Conservation (phyloP, 2,797 vertebrate species). For the Pantherophis alleghaniensis region DNA sequence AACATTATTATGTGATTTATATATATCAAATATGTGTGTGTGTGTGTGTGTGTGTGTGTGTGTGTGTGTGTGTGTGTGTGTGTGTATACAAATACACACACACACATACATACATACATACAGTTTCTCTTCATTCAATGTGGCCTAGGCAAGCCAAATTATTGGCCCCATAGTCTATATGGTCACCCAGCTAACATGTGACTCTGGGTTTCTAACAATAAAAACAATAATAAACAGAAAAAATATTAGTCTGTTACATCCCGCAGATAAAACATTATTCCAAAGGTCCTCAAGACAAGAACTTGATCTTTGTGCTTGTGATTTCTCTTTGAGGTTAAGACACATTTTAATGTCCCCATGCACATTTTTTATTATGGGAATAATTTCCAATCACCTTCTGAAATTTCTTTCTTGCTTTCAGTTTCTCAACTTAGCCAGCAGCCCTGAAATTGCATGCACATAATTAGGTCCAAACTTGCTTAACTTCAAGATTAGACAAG, state of each 20-base stretch:
- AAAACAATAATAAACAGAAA: neutral
- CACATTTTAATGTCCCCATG: neutral
- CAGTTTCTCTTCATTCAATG: neutral
- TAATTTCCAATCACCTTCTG: neutral
- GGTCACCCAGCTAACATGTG: neutral
- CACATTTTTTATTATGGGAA: neutral
- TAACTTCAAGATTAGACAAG: neutral
- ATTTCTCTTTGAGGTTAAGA: neutral
- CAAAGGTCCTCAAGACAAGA: neutral
- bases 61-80: no score
- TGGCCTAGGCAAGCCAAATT: neutral
- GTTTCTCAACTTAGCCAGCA: neutral
- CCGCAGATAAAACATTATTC: neutral
- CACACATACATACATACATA: neutral
- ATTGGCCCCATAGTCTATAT: neutral
- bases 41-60: no score
- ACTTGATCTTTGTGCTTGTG: neutral
- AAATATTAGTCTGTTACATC: neutral
- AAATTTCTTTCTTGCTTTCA: neutral
- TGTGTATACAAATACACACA: no score
- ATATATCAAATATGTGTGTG: no score
- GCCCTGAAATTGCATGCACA: neutral
- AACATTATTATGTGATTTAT: neutral
- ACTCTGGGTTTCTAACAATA: neutral
- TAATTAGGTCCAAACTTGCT: neutral